Evolutionary conservation across 1,140 invertebrate species (phyloP), one percentile per base, ranked within the genome.

Genomic region (Cydia amplana): DNA sequence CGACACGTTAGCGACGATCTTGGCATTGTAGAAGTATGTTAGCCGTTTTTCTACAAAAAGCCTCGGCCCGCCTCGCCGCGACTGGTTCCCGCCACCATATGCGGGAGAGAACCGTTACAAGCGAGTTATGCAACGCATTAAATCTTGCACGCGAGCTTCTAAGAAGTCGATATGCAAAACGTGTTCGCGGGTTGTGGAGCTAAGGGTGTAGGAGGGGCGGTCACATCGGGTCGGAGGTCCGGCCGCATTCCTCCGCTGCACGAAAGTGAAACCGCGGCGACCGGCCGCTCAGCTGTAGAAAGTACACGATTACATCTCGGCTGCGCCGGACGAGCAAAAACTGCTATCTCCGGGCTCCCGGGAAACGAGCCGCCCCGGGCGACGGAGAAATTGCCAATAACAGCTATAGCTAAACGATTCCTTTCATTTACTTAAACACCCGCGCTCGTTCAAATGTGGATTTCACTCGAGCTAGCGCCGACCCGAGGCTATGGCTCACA

Each of bases 281-380:
- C 79, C 81, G 78, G 83, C 78, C 83, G 83, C 82, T 85, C 87
- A 88, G 85, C 88, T 86, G 85, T 92, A 92, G 90, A 92, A 92
- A 92, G 90, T 90, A 87, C 87, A 86, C 84, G 87, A 89, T 89
- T 89, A 89, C 89, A 91, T 90, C 90, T 87, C 86, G 80, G 78
- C 83, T 82, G 81, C 80, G 84, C 76, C 79, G 82, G 83, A 82
- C 82, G 83, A 85, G 84, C 83, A 87, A 90, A 90, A 90, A 89
- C 84, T 87, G 86, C 83, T 88, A 87, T 87, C 85, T 82, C 80
- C 67, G 75, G 20, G 79, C 83, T 86, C 85, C 87, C 84, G 87
- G 85, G 85, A 84, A 84, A 85, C 80, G 75, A 82, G 82, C 74
- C 83, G 85, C 86, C 86, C 83, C 75, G 75, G 84, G 87, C 84